A percentile compares a stretch with the other conserved stretches of the same genome.
Evolutionary conservation across 2,888 invertebrate species (phyloP).

Genomic region (Seladonia tumulorum): DNA sequence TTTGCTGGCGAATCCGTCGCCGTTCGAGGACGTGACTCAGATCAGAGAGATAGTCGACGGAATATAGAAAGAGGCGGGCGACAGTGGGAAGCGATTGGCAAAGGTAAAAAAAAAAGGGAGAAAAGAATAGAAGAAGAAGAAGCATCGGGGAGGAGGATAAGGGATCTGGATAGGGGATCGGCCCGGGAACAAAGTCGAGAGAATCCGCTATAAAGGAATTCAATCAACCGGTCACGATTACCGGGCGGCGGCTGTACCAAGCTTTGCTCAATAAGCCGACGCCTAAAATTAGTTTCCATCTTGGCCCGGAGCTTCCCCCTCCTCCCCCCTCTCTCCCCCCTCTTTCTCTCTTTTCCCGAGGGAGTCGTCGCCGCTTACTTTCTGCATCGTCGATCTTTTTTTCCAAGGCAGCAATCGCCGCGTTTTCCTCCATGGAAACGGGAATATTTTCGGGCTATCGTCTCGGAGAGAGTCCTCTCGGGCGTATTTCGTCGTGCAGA

Average conservation of each 20-base stretch:
- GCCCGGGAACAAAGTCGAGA: slow-evolving; percentile 45
- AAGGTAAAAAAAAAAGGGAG: not conserved
- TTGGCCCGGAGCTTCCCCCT: not conserved
- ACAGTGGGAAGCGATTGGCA: not conserved
- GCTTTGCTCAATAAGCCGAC: slow-evolving; percentile 51
- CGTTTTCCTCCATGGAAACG: not conserved
- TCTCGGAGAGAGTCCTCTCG: slow-evolving; percentile 41
- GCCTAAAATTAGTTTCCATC: slow-evolving; percentile 59
- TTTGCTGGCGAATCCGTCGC: slow-evolving; percentile 31
- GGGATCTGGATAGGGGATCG: not conserved
- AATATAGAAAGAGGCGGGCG: not conserved
- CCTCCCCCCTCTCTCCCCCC: not conserved
- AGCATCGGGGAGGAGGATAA: not conserved
- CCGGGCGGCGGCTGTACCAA: slow-evolving; percentile 29
- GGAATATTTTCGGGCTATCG: slow-evolving; percentile 41
- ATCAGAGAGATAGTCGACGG: slow-evolving; percentile 15
- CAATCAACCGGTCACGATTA: slow-evolving; percentile 67
- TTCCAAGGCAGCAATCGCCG: not conserved
- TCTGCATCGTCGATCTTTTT: slow-evolving; percentile 41
- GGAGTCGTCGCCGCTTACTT: slow-evolving; percentile 19
- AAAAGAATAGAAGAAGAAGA: not conserved
- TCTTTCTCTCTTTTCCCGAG: not conserved
- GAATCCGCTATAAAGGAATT: slow-evolving; percentile 65
- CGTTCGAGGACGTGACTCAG: slow-evolving; percentile 26
- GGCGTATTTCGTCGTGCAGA: slow-evolving; percentile 37